Percentiles rank a stretch among this genome's conserved stretches.
Conservation (phyloP, 92 coral and sea anemone species). For the Metridium senile region DNA sequence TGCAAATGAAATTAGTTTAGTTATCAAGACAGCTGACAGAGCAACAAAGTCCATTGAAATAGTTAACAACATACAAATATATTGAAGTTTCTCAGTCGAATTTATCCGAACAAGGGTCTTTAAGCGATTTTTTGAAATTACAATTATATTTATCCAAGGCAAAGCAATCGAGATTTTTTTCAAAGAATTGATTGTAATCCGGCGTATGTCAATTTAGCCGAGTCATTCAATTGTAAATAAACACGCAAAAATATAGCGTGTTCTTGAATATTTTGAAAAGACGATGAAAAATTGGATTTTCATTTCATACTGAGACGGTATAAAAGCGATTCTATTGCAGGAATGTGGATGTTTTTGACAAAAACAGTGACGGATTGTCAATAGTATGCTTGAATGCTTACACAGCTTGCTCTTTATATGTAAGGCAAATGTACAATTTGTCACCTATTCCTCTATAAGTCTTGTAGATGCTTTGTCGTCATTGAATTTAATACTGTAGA, state of each 20-base stretch:
- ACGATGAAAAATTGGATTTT: background rate
- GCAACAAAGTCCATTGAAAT: slow-evolving; percentile 12
- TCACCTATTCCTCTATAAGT: background rate
- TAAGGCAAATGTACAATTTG: background rate
- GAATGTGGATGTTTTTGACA: background rate
- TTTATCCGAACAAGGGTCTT: background rate
- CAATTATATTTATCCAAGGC: background rate
- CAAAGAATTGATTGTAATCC: background rate
- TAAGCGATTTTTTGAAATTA: background rate
- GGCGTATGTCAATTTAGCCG: background rate
- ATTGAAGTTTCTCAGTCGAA: background rate
- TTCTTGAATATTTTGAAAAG: background rate
- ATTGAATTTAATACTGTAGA: background rate
- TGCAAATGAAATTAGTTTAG: slow-evolving; percentile 18
- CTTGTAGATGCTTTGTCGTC: background rate
- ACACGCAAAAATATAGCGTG: background rate
- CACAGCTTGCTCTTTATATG: background rate
- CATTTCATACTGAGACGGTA: slow-evolving; percentile 10
- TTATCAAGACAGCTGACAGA: slow-evolving; percentile 9
- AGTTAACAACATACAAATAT: background rate
- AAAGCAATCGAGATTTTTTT: background rate
- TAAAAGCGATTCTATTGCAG: background rate
- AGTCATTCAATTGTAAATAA: slow-evolving; percentile 12
- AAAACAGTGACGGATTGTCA: slow-evolving; percentile 4
- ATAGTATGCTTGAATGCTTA: slow-evolving; percentile 30